phyloP scores from a whole-genome alignment of 2,888 invertebrate genomes.

The Hypselothyrea guttata region DNA sequence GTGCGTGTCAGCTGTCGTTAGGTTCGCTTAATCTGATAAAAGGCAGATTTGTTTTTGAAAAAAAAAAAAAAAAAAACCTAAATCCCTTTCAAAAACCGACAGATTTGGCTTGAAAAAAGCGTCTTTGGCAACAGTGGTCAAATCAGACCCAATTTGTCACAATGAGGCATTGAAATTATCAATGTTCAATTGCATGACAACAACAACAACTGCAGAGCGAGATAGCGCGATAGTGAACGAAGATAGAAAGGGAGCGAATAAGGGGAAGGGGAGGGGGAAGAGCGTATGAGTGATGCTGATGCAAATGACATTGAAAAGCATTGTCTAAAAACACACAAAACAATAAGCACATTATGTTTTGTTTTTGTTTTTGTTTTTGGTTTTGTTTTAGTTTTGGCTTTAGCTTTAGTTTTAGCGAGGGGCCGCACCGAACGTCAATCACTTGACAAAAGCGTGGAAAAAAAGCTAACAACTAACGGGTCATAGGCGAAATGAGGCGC shows the following conservation, averaged over 20 bases:
- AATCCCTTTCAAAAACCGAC: too few species aligned
- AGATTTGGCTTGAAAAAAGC: too few species aligned
- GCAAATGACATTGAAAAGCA: conserved; percentile 69
- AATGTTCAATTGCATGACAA: conserved; percentile 60
- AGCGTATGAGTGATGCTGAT: conserved; percentile 16
- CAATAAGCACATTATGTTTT: conserved; percentile 58
- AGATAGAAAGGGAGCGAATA: not conserved
- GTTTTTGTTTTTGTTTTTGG: conserved; percentile 50
- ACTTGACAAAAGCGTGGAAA: conserved; percentile 54
- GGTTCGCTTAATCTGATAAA: conserved; percentile 43
- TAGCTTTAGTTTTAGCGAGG: conserved; percentile 1
- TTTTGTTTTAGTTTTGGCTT: conserved; percentile 23
- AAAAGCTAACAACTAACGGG: conserved; percentile 33
- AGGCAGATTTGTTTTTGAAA: too few species aligned
- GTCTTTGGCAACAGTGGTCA: conserved; percentile 30
- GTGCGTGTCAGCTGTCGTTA: conserved; percentile 23
- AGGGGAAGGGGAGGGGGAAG: conserved; percentile 1
- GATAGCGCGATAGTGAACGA: conserved; percentile 4
- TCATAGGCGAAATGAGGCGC: conserved; percentile 23
- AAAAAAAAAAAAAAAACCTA: too few species aligned
- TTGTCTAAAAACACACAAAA: conserved; percentile 46
- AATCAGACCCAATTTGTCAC: conserved; percentile 76
- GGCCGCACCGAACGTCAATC: conserved; percentile 63
- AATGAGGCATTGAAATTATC: conserved; percentile 68
- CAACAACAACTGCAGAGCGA: conserved; percentile 2